Evolutionary conservation across 2,797 vertebrate genomes (phyloP), one percentile per base, ranked within the genome.

Genomic region (Muscicapa striata): DNA sequence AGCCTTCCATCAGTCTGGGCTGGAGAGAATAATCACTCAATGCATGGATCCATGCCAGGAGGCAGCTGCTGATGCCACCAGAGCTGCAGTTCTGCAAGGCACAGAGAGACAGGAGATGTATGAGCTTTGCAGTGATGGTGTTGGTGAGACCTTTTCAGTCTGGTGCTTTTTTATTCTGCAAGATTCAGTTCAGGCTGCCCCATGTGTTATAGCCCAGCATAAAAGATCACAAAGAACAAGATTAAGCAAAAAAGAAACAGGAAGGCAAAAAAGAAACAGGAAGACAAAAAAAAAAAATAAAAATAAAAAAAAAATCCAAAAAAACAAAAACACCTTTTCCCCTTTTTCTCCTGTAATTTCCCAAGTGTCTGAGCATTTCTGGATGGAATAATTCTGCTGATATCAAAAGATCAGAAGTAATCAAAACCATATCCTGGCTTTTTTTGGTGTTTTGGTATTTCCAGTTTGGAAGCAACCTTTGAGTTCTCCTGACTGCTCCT

Each of bases 1-100:
- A 88, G 58, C 36, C 16, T 84, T 86, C 58, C 75, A 68, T 95
- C 86, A 87, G 70, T 61, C 78, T 93, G 55, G 68, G 58, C 10
- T 64, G 58, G 75, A 83, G 30, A 58, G 41, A 84, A 75, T 46
- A 81, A 83, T 83, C 10, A 1, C 26, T 86, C 58, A 66, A 20
- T 0, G 0, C 27, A 43, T 64, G 73, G 76, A 81, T 22, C 46
- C 4, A 2, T 0, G 7, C 88, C 76, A 87, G 84, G 26, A 93
- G 43, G 41, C 0, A 0, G 46, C 54, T 76, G 48, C 62, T 89
- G 84, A 32, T 81, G 34, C 49, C 85, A 64, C 62, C 46, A 88
- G 48, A 84, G 55, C 58, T 66, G 58, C n/a, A 91, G 21, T 38
- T 91, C 75, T 27, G 36, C 2, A 3, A 72, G 48, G 23, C 20